Percentiles rank a stretch among this genome's conserved stretches.
These are phyloP conservation scores for Nesogale talazaci DNA, from an alignment of 2,113 vertebrate genomes.

Conservation along the genomic window DNA sequence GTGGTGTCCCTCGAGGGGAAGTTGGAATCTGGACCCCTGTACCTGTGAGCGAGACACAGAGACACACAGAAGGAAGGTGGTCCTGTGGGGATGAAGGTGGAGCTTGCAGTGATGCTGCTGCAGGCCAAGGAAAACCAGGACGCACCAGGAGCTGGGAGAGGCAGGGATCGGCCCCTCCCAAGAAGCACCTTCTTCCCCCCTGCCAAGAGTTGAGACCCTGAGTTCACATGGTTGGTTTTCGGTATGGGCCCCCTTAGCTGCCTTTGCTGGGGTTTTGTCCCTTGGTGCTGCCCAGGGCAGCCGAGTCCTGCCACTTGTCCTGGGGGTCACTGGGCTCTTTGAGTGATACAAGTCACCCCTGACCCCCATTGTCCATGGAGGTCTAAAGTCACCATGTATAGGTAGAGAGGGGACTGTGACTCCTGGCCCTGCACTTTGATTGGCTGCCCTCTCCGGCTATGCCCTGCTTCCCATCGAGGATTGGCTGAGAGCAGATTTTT, in stretches of 20 bases:
- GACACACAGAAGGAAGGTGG: neutral
- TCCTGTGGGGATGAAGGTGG: neutral
- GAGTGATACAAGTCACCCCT: neutral
- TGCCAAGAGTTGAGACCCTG: neutral
- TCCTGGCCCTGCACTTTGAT: conserved; percentile 60
- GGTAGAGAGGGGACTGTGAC: too few relatives aligned
- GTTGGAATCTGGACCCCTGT: neutral
- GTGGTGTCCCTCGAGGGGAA: neutral
- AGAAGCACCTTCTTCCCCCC: too few relatives aligned
- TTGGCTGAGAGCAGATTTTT: conserved; percentile 91
- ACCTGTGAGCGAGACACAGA: neutral
- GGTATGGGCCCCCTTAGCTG: too few relatives aligned
- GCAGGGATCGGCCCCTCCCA: neutral
- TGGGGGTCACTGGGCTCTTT: neutral
- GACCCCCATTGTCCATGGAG: accelerated
- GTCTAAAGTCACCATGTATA: neutral
- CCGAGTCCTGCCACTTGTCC: neutral
- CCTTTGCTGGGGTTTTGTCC: too few relatives aligned
- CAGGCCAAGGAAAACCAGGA: neutral
- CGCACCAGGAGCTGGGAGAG: neutral
- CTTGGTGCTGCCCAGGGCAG: neutral
- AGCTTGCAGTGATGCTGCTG: neutral
- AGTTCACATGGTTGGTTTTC: neutral
- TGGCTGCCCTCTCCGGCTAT: conserved; percentile 86
- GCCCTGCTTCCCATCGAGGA: conserved; percentile 86